Evolutionary conservation across 2,888 invertebrate genomes (phyloP), one percentile per base, ranked within the genome.

Genomic region (Polyommatus iphigenia): DNA sequence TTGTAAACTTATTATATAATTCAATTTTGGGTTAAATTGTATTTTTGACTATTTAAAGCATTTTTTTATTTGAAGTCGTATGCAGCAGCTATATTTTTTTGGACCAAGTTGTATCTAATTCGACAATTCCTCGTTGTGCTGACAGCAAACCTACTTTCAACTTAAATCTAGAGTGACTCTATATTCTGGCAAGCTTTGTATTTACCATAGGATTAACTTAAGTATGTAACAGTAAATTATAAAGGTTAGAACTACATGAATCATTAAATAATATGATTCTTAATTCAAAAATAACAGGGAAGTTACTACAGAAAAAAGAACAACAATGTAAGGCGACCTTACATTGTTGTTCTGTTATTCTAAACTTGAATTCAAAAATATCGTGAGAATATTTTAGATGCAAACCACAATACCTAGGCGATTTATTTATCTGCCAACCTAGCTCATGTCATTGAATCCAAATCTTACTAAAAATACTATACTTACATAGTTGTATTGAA

Each of bases 351-450:
- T 62, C 13, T 62, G 62, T 24, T 24, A 10, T 62, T 62, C 24
- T 24, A 62, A 62, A 62, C 13, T 24, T 24, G 62, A 24, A 24
- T 62, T 46, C 46, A 67, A 67, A 29, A 67, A 67, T 18, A 67
- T 67, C 67, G 67, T 67, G 67, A 18, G 67, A 67, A 67, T 32
- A 67, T 67, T 67, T 24, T 29, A 15, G 13, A 29, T 67, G 67
- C 15, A 67, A 24, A 62, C 62, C 10, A 29, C 67, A 24, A 62
- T 24, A n/a, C n/a, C n/a, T n/a, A 24, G 10, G 59, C 20, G 13
- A 67, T 67, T 67, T 15, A 32, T 67, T 6, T 29, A 18, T 5
- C 29, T 67, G 67, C 1, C 29, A 67, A 18, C 29, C 29, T 18
- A 67, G 29, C 6, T 29, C 29, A 29, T 67, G 6, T 4, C 32